Conservation (phyloP, 2,888 invertebrate species). For the Orchestes rusci region DNA sequence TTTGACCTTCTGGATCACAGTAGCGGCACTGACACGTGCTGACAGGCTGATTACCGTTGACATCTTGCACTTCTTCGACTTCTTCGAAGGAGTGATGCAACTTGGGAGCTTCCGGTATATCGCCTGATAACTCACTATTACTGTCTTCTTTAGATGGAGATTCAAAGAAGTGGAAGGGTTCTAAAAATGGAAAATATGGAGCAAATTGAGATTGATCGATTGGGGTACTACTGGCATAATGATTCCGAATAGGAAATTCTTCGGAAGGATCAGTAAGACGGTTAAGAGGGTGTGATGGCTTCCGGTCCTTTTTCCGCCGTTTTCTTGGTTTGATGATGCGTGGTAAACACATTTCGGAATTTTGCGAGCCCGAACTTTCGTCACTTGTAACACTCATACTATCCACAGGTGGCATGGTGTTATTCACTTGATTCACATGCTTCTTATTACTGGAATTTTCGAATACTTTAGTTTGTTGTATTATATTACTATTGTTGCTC, state of each 20-base stretch:
- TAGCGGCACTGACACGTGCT: slow-evolving; percentile 65
- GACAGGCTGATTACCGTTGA: slow-evolving; percentile 39
- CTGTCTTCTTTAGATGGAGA: not conserved
- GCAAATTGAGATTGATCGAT: slow-evolving; percentile 26
- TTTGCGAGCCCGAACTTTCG: slow-evolving; percentile 61
- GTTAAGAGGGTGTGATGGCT: slow-evolving; percentile 47
- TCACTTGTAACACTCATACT: slow-evolving; percentile 69
- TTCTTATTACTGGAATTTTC: slow-evolving; percentile 32
- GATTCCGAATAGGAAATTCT: not conserved
- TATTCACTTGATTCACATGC: slow-evolving; percentile 15
- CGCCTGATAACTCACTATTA: slow-evolving; percentile 7
- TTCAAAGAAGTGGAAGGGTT: slow-evolving; percentile 7
- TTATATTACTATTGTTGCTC: slow-evolving; percentile 27
- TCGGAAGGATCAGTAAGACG: too few species aligned
- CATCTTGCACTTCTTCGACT: slow-evolving; percentile 40
- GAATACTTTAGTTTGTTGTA: slow-evolving; percentile 28
- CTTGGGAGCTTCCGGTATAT: slow-evolving; percentile 39
- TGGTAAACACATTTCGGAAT: slow-evolving; percentile 71
- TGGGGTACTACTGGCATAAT: slow-evolving; percentile 38
- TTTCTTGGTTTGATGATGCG: slow-evolving; percentile 85
- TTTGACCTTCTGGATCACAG: slow-evolving; percentile 67
- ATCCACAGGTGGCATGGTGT: slow-evolving; percentile 44
- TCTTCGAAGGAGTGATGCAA: slow-evolving; percentile 44
- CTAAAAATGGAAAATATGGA: slow-evolving; percentile 18
- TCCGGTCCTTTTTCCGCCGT: slow-evolving; percentile 82